Evolutionary conservation across 1,140 invertebrate species (phyloP), one percentile per base, ranked within the genome.

Genomic region (Uloborus diversus): DNA sequence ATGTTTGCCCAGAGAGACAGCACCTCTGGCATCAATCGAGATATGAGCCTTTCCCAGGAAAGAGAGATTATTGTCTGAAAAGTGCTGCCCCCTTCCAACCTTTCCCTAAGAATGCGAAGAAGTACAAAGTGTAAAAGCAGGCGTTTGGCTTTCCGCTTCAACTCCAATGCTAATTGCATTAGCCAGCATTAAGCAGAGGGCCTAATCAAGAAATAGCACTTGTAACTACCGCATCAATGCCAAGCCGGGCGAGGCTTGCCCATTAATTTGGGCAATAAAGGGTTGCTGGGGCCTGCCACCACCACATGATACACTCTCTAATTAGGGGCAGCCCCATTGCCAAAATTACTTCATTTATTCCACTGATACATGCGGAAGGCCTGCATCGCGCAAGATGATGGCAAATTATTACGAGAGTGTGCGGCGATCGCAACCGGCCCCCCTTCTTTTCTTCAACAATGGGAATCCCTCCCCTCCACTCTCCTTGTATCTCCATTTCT

Each of bases 211-310:
- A 75, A 75, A 75, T 75, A 75, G 71, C 71, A 75, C 71, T 75
- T 75, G 71, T 75, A 75, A 75, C 71, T 75, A 75, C 71, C 57
- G 71, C 71, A 75, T 62, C 71, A 75, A 62, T 64, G 59, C 57
- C 59, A 64, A 28, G 27, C 23, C 70, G 49, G 70, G 57, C 57
- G 57, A 49, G 57, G 71, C 25, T 25, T 53, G 71, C 27, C 71
- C 71, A 75, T 75, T 75, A 75, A 75, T 75, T 75, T 75, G 71
- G 71, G 71, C 71, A 62, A 75, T 75, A 75, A 75, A 75, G 71
- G 71, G 71, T 75, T 75, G 56, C 57, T 61, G 66, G 71, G n/a
- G n/a, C n/a, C 59, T 75, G 71, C 71, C 59, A 62, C 69, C 69
- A 71, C 35, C 69, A 71, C 69, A 61, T 71, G 69, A 71, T 71